phyloP scores from a whole-genome alignment of 2,888 invertebrate genomes.

The Capitulum mitella region DNA sequence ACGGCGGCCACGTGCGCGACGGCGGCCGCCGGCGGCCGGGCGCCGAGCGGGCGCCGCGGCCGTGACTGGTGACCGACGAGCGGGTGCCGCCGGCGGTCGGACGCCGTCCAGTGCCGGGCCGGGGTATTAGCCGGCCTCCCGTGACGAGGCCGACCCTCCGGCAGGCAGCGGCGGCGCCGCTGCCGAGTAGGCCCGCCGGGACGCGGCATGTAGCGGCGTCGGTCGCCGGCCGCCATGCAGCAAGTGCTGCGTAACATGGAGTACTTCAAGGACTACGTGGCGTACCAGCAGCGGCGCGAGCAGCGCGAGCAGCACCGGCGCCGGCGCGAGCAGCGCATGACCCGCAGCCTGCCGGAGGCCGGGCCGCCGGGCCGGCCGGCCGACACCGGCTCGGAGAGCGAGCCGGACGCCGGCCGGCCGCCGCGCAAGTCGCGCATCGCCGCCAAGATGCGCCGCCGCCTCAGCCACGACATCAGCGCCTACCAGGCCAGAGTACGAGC shows the following conservation, averaged over 20 bases:
- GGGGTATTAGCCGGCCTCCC: too few species aligned
- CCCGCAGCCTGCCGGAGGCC: neutral
- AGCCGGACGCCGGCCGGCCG: neutral
- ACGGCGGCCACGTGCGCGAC: too few species aligned
- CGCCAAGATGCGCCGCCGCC: neutral
- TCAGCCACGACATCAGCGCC: neutral
- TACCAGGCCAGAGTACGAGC: neutral
- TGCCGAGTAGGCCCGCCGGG: too few species aligned
- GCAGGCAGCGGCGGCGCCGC: too few species aligned
- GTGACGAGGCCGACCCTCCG: too few species aligned
- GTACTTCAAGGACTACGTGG: conserved; percentile 8
- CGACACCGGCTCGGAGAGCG: conserved; percentile 2
- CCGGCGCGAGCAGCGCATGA: conserved; percentile 2
- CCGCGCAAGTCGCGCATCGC: neutral
- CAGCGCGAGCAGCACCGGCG: conserved; percentile 11
- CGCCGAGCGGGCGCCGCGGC: too few species aligned
- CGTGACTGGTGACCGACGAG: too few species aligned
- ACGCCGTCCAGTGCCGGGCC: too few species aligned
- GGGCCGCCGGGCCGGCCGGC: neutral
- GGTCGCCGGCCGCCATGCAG: neutral
- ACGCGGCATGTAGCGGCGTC: neutral
- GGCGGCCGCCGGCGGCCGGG: too few species aligned
- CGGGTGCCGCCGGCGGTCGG: too few species aligned
- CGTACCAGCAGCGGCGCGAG: conserved; percentile 14
- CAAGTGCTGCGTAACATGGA: conserved; percentile 21